Evolutionary conservation across 2,888 invertebrate species (phyloP), one percentile per base, ranked within the genome.

Genomic region (Oithona nana): DNA sequence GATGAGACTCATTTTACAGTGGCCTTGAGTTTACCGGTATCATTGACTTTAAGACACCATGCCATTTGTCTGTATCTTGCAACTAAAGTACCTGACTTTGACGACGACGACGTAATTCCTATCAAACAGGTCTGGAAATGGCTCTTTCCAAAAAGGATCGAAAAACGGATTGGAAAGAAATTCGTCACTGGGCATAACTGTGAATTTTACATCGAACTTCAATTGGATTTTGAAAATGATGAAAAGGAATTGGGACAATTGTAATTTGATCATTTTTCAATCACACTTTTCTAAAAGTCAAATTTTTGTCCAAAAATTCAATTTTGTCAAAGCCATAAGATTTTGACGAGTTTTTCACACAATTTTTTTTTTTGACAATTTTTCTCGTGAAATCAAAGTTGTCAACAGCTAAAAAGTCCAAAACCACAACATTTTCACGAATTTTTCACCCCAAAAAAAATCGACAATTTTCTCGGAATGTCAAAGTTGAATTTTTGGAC

Each of bases 51-150:
- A 1, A 75, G 86, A 58, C 84, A 86, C 68, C 78, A 81, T 61
- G 78, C 81, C 0, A 74, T 87, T 67, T 75, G 79, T 68, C 72
- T 82, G 60, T 76, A 76, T 6, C 69, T 87, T 16, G 71, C 74
- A 1, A 26, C 29, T 11, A 24, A n/a, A 4, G 39, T 51, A n/a
- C 20, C n/a, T 16, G 49, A 49, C 3, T 49, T 56, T 51, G n/a
- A 16, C 48, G 50, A 66, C 31, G 69, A 68, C 1, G 65, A 67
- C n/a, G 65, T 72, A 2, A 68, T 71, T 13, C 67, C 81, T 0
- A 71, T 85, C 0, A 90, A 89, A 70, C 62, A 62, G 86, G 82
- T 83, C 0, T 87, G 86, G 79, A 88, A 88, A 72, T 81, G 83
- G 76, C 77, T 81, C 13, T 77, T 82, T 61, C 81, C 82, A 60